Evolutionary conservation across 2,797 vertebrate species (phyloP).

Genomic region (Morus bassanus): DNA sequence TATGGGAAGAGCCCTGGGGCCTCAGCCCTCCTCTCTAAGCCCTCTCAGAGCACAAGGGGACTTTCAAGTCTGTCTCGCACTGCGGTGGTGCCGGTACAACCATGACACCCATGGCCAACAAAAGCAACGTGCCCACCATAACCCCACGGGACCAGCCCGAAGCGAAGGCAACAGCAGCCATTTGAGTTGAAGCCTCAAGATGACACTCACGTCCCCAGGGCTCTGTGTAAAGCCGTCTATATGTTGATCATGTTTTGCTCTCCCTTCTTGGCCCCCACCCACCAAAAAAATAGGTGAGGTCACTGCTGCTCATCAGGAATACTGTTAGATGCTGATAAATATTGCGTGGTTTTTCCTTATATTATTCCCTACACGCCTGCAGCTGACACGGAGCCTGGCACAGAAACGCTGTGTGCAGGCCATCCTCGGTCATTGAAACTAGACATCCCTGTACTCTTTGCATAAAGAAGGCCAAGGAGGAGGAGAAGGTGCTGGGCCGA

Average conservation of each 20-base stretch:
- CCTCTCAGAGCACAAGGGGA: not conserved
- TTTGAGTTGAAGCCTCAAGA: not conserved
- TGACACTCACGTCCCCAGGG: rapidly evolving
- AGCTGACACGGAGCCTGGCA: not conserved
- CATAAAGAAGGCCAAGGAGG: rapidly evolving
- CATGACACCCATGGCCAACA: rapidly evolving
- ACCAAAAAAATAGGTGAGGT: rapidly evolving
- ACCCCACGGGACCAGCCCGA: rapidly evolving
- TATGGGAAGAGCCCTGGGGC: rapidly evolving
- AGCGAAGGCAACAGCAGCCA: not conserved
- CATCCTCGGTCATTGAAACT: rapidly evolving
- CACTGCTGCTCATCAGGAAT: too few relatives aligned
- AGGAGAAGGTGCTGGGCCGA: not conserved
- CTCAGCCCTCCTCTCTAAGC: not conserved
- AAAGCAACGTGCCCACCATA: not conserved
- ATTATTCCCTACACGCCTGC: not conserved
- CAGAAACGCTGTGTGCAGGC: rapidly evolving
- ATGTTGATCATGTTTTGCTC: rapidly evolving
- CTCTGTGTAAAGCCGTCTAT: not conserved
- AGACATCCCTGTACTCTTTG: rapidly evolving
- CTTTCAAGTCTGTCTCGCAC: too few relatives aligned
- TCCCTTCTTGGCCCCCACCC: not conserved
- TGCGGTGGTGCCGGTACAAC: too few relatives aligned
- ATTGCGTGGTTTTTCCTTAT: rapidly evolving
- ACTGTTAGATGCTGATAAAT: rapidly evolving